Base-by-base conservation (phyloP, 2,113 vertebrate species). In the Nesoenas mayeri region DNA sequence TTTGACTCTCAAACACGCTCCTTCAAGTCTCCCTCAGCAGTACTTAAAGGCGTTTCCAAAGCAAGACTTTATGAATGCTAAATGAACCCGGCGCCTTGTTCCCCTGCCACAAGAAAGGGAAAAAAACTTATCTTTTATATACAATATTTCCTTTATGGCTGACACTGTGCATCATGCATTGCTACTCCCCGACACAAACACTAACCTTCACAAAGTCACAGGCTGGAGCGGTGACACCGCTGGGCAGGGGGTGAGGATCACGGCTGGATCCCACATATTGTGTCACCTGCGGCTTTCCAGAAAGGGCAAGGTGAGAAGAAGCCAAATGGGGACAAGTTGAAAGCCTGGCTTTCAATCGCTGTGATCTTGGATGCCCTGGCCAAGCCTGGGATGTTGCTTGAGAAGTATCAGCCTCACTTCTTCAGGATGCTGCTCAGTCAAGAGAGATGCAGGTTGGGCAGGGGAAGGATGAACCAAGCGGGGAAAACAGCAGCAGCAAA, bases 1-100 rank as follows among this genome's bases (percentile, higher is more conserved):
- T 97, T 97, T 98, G 97, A 98, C 98, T 98, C 98, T 97, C 95
- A 98, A 97, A 97, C 97, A 97, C 26, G 42, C 94, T 97, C 97
- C 97, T 95, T 97, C 97, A 96, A 97, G 97, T 94, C 96, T 97
- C 97, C 97, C 97, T 97, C 95, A 82, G 97, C 97, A 97, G 97
- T 97, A 97, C 97, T 98, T 98, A 97, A 97, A 97, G 97, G 97
- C 69, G 22, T 97, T 97, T 98, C 97, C 97, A 97, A 96, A 96
- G 97, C 96, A 96, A 97, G 96, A 97, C 97, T 98, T 97, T 97
- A 96, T 98, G 98, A 98, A 98, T 98, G 97, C 97, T 61, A 97
- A 98, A 98, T 98, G 98, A 98, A 98, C 96, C 53, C 91, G 2
- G 93, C 2, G 96, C 96, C 95, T 92, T 92, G 80, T 91, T 97